Evolutionary conservation across 2,888 invertebrate genomes (phyloP).

Genomic region (Hydrotaea cyrtoneurina): DNA sequence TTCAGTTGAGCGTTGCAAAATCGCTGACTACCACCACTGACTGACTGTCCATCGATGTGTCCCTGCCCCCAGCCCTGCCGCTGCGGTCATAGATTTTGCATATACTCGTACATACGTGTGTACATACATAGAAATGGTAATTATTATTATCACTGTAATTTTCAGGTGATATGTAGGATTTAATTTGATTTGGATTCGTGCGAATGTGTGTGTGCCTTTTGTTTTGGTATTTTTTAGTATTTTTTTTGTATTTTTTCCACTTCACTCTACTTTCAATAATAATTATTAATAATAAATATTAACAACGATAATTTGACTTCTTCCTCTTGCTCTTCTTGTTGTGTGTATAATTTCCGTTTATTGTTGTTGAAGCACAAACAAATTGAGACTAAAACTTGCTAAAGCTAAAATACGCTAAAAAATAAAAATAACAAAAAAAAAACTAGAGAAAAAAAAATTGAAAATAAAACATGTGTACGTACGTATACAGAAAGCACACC

Average conservation of each 20-base stretch:
- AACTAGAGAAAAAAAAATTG: constrained; percentile 21
- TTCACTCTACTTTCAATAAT: neutral
- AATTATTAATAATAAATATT: constrained; percentile 10
- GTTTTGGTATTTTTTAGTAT: neutral
- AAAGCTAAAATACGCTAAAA: constrained; percentile 60
- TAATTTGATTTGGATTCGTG: constrained; percentile 1
- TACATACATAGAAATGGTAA: too few species aligned
- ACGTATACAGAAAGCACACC: constrained; percentile 37
- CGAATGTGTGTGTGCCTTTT: too few species aligned
- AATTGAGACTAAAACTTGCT: constrained; percentile 78
- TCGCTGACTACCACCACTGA: neutral
- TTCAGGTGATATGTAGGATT: neutral
- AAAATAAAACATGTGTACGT: constrained; percentile 47
- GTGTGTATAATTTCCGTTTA: constrained; percentile 70
- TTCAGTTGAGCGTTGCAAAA: neutral
- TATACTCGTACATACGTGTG: too few species aligned
- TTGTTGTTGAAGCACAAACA: constrained; percentile 78
- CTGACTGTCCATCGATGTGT: too few species aligned
- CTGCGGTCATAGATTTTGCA: neutral
- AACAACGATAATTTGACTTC: constrained; percentile 46
- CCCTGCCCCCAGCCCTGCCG: neutral
- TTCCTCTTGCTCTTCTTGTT: constrained; percentile 17
- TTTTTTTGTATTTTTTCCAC: constrained; percentile 24
- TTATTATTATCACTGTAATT: constrained; percentile 48
- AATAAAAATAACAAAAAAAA: too few species aligned